Evolutionary conservation across 2,888 invertebrate genomes (phyloP).

Genomic region (Metalampra italica): DNA sequence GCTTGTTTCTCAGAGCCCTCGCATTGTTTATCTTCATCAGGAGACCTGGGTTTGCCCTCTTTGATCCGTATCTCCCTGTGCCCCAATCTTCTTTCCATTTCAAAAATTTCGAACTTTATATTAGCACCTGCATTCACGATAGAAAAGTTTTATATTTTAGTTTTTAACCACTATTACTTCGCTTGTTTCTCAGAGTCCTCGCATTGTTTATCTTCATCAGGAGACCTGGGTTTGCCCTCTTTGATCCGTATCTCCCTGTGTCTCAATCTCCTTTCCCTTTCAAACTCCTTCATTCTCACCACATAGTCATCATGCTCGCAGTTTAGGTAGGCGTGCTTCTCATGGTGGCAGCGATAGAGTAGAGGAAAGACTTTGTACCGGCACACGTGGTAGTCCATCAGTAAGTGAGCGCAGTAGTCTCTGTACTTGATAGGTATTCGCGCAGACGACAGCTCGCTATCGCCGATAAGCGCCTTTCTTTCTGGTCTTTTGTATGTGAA

Average conservation of each 20-base stretch:
- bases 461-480: slow-evolving; percentile 83
- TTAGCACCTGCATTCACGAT: no score
- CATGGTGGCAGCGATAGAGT: slow-evolving; percentile 81
- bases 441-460: slow-evolving; percentile 85
- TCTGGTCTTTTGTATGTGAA: slow-evolving; percentile 83
- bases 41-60: slow-evolving; percentile 7
- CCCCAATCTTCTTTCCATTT: slow-evolving; percentile 54
- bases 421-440: slow-evolving; percentile 82
- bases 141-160: no score
- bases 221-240: slow-evolving; percentile 7
- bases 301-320: slow-evolving; percentile 91
- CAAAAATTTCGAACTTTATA: no score
- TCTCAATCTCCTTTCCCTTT: slow-evolving; percentile 54
- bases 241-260: slow-evolving; percentile 45
- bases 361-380: slow-evolving; percentile 83
- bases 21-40: no score
- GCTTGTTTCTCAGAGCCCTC: no score
- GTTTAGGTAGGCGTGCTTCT: slow-evolving; percentile 83
- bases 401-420: slow-evolving; percentile 90
- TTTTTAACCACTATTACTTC: not conserved
- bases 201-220: no score
- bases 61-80: slow-evolving; percentile 45
- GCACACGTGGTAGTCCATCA: slow-evolving; percentile 83
- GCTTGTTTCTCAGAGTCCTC: no score
- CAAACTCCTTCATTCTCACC: slow-evolving; percentile 61